Evolutionary conservation across 1,140 invertebrate genomes (phyloP).

Genomic region (Dufourea novaeangliae): DNA sequence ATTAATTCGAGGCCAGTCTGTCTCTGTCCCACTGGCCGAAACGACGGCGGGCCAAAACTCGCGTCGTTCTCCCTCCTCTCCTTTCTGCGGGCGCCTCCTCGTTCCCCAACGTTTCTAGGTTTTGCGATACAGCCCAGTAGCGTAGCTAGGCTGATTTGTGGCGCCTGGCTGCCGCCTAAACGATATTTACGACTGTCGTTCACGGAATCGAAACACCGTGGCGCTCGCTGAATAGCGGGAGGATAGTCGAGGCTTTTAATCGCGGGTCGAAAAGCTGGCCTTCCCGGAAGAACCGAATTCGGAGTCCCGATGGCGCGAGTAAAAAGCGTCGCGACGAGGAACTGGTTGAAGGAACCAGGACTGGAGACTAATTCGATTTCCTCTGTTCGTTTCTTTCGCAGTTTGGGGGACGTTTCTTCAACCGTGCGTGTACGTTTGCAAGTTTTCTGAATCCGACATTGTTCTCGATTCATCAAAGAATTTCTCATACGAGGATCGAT

Average conservation of each 20-base stretch:
- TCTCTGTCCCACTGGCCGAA: slow-evolving; percentile 3
- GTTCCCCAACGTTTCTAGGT: slow-evolving; percentile 54
- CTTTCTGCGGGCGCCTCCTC: too few relatives aligned
- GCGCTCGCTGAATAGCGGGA: too few relatives aligned
- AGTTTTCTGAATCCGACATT: too few relatives aligned
- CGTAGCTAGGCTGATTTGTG: slow-evolving; percentile 65
- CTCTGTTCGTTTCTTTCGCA: too few relatives aligned
- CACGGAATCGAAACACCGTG: slow-evolving; percentile 57
- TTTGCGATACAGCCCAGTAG: slow-evolving; percentile 65
- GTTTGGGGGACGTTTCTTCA: neutral
- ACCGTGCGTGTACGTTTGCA: too few relatives aligned
- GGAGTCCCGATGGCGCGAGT: neutral
- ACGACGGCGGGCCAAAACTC: neutral
- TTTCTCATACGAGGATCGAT: too few relatives aligned
- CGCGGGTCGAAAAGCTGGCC: slow-evolving; percentile 22
- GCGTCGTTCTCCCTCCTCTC: neutral
- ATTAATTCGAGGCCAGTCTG: slow-evolving; percentile 62
- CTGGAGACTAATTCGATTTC: neutral
- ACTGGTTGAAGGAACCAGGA: neutral
- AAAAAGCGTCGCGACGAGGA: neutral
- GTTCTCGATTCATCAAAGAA: too few relatives aligned
- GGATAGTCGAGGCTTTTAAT: too few relatives aligned
- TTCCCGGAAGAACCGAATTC: slow-evolving; percentile 38
- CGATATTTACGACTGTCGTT: slow-evolving; percentile 67
- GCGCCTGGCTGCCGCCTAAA: slow-evolving; percentile 60